phyloP scores from a whole-genome alignment of 2,888 invertebrate genomes.

The Leptura quadrifasciata region DNA sequence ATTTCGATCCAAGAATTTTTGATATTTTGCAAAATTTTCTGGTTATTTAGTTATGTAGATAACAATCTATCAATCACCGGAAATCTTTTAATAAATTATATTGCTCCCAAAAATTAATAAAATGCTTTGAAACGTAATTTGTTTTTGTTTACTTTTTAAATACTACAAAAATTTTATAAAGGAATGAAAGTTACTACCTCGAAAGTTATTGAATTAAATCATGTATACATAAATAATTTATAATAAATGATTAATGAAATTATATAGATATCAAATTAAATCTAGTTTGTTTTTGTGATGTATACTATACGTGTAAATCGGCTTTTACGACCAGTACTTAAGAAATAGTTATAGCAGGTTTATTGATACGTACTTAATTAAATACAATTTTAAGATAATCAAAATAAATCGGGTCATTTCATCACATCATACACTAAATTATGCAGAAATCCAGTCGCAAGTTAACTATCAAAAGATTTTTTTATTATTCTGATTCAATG shows the following conservation, averaged over 20 bases:
- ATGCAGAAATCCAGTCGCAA: neutral
- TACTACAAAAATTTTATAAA: neutral
- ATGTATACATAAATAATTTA: neutral
- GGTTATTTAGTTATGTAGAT: no score
- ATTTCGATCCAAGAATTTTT: no score
- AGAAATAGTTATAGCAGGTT: neutral
- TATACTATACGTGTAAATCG: neutral
- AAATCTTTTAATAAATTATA: no score
- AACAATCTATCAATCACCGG: no score
- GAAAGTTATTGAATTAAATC: neutral
- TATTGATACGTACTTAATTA: neutral
- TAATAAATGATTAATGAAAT: slow-evolving; percentile 7
- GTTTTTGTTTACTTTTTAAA: no score
- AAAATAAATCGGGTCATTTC: slow-evolving; percentile 10
- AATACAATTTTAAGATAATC: slow-evolving; percentile 14
- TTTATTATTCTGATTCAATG: no score
- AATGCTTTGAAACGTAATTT: no score
- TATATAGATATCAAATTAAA: neutral
- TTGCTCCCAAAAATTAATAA: no score
- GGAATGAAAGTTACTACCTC: neutral
- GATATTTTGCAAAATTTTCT: no score
- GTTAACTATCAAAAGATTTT: no score
- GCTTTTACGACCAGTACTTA: slow-evolving; percentile 14
- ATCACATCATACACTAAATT: neutral
- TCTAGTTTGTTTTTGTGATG: neutral